phyloP scores from a whole-genome alignment of 30 jellyfish, hydroid and myxozoan species.

The Morbakka virulenta region DNA sequence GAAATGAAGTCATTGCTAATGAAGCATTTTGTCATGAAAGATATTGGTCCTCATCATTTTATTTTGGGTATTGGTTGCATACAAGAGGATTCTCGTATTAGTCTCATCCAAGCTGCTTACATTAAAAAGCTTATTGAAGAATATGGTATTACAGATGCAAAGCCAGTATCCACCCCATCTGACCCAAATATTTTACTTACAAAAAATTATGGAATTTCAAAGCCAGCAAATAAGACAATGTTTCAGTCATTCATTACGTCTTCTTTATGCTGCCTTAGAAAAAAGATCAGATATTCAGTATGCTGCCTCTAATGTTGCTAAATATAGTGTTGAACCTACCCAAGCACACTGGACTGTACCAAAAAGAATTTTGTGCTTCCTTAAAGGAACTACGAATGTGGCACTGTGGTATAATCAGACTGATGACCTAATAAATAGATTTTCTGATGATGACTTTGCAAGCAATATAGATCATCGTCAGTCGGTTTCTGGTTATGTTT shows the following conservation, averaged over 20 bases:
- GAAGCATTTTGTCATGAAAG: conserved; percentile 3
- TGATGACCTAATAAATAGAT: background rate
- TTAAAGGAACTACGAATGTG: conserved; percentile 11
- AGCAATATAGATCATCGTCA: background rate
- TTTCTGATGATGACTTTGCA: background rate
- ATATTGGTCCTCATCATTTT: conserved; percentile 27
- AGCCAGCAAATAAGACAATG: background rate
- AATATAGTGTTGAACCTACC: background rate
- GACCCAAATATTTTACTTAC: background rate
- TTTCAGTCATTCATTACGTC: conserved; percentile 19
- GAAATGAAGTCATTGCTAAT: background rate
- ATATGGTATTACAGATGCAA: conserved; percentile 14
- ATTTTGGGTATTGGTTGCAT: background rate
- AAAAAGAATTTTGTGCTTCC: conserved; percentile 36
- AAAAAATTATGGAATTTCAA: conserved; percentile 8
- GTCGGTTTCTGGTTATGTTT: background rate
- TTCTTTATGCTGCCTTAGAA: conserved; percentile 4
- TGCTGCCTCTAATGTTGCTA: conserved; percentile 15
- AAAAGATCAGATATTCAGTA: conserved; percentile 25
- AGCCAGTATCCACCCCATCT: conserved; percentile 17
- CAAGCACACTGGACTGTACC: conserved; percentile 7
- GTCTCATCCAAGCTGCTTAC: conserved; percentile 9
- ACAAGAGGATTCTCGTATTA: background rate
- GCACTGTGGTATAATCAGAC: conserved; percentile 1
- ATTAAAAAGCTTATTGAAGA: background rate